Conservation (phyloP, 2,888 invertebrate species). For the Smittia aterrima region DNA sequence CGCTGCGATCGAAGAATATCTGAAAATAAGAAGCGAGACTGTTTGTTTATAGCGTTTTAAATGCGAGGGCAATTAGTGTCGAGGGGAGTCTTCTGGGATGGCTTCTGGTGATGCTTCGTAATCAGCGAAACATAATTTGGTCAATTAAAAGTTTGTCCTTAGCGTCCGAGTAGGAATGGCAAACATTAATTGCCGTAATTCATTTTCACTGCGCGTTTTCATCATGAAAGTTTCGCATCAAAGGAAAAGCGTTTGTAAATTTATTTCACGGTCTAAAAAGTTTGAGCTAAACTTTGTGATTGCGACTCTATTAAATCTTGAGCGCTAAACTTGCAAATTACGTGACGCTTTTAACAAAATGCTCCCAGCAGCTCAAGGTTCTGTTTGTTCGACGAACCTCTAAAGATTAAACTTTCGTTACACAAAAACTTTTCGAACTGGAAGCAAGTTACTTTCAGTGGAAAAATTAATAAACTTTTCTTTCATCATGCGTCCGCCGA, state of each 20-base stretch:
- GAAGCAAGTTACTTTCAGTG: background rate
- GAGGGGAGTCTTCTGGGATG: too few relatives aligned
- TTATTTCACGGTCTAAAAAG: too few relatives aligned
- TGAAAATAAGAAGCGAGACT: background rate
- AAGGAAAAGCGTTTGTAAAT: too few relatives aligned
- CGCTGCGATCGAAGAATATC: background rate
- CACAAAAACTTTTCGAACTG: too few relatives aligned
- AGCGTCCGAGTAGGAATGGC: background rate
- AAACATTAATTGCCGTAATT: background rate
- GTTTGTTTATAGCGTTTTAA: background rate
- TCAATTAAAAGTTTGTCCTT: constrained; percentile 12
- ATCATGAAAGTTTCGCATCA: too few relatives aligned
- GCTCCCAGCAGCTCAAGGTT: too few relatives aligned
- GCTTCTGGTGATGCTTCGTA: background rate
- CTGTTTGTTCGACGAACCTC: too few relatives aligned
- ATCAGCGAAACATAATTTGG: background rate
- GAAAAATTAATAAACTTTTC: constrained; percentile 1
- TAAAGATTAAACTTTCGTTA: too few relatives aligned
- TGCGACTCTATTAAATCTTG: too few relatives aligned
- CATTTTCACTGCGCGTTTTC: background rate
- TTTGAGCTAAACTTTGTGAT: too few relatives aligned
- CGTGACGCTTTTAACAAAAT: too few relatives aligned
- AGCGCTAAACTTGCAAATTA: too few relatives aligned
- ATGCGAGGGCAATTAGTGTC: background rate
- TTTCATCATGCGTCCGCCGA: background rate